Evolutionary conservation across 2,113 vertebrate genomes (phyloP).

Genomic region (Piprites chloris): DNA sequence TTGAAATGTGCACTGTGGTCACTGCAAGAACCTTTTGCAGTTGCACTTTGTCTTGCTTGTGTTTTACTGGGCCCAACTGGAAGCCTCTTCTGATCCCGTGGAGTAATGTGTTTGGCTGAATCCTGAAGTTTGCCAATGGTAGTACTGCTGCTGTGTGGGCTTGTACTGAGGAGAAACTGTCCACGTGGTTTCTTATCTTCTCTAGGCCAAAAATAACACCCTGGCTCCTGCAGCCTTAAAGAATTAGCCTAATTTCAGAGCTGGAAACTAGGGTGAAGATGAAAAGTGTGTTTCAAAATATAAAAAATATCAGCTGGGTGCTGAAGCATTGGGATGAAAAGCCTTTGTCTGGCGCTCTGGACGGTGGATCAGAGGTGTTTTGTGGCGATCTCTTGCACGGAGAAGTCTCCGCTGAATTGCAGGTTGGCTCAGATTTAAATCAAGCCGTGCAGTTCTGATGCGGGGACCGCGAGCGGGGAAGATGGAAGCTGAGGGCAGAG

Average conservation of each 20-base stretch:
- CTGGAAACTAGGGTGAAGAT: background rate
- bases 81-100: background rate
- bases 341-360: background rate
- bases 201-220: constrained; percentile 19
- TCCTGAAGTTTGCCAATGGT: background rate
- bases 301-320: background rate
- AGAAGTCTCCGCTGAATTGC: background rate
- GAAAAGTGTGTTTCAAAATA: background rate
- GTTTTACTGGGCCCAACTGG: background rate
- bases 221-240: background rate
- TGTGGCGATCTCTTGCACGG: background rate
- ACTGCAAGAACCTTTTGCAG: background rate
- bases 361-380: background rate
- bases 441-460: rapidly evolving
- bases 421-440: background rate
- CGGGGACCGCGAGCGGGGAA: rapidly evolving
- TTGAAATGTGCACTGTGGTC: background rate
- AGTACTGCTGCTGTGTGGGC: background rate
- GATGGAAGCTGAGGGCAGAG: background rate
- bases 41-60: background rate
- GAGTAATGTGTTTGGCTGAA: background rate
- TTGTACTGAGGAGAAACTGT: background rate
- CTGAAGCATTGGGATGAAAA: background rate
- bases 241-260: background rate
- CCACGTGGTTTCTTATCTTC: constrained; percentile 9